Base-by-base conservation (phyloP, 2,888 invertebrate genomes). In the Brachyptera risi region DNA sequence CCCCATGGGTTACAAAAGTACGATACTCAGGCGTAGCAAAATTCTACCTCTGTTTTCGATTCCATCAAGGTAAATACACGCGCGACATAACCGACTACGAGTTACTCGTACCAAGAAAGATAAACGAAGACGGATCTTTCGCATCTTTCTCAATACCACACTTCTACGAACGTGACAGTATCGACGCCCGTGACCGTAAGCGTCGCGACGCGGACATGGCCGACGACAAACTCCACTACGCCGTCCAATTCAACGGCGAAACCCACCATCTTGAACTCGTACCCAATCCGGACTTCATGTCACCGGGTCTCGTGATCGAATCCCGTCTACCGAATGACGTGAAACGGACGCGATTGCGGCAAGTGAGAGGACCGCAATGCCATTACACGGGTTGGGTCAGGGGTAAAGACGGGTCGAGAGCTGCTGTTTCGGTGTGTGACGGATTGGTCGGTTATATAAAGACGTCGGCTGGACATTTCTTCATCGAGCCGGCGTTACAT, bases 401-500 rank as follows among this genome's bases (percentile, higher is more conserved):
- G 50, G 76, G 75, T 38, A 67, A 73, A 24, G 65, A 71, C 7
- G 68, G 73, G 56, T 81, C 81, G 0, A 75, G 74, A 58, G 81
- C 75, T 0, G 81, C 81, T 1, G 64, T 83, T 15, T 80, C 81
- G 2, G 73, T 80, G 3, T 82, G 81, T 67, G 74, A 75, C 51
- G 70, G 59, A 61, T 66, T 80, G 83, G 79, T 77, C 60, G 84
- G 84, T 24, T 79, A 82, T 68, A 72, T 85, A 59, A 73, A 75
- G 62, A 75, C 80, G 1, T 11, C 38, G 1, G 70, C 77, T 63
- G 73, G 76, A 26, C 75, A 79, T 61, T 84, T 80, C 71, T 82
- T 82, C 67, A 80, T 85, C 59, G 84, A 85, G 69, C 85, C 85
- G 5, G 71, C 81, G 37, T 72, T 76, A 58, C 77, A 78, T 38